Evolutionary conservation across 1,140 invertebrate genomes (phyloP).

Genomic region (Pectinophora gossypiella): DNA sequence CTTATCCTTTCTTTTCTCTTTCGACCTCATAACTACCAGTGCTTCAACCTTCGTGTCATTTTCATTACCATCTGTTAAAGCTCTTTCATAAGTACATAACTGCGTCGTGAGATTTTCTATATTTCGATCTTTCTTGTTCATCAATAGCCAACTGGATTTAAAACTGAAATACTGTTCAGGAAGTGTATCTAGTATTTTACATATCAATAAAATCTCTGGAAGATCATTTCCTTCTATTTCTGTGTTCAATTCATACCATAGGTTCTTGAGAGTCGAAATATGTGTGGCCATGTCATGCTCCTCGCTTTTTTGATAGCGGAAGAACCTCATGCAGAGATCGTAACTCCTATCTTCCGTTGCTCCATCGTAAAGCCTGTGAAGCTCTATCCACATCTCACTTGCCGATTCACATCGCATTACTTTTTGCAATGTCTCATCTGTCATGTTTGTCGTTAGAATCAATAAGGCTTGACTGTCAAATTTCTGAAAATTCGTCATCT

Average conservation of each 20-base stretch:
- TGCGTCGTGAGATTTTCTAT: not conserved
- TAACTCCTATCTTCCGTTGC: conserved; percentile 19
- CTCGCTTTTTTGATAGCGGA: conserved; percentile 11
- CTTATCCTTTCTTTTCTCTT: not conserved
- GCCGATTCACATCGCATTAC: conserved; percentile 1
- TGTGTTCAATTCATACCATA: conserved; percentile 9
- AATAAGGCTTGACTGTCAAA: not conserved
- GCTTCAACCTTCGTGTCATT: not conserved
- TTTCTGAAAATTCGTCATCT: not conserved
- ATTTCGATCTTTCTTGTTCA: not conserved
- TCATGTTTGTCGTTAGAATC: not conserved
- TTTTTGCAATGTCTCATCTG: conserved; percentile 6
- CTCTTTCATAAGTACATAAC: not conserved
- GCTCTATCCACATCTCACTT: conserved; percentile 17
- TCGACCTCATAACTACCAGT: not conserved
- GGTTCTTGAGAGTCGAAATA: conserved; percentile 17
- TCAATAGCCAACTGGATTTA: conserved; percentile 18
- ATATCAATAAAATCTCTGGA: conserved; percentile 19
- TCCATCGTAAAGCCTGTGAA: conserved; percentile 23
- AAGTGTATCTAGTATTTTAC: conserved; percentile 20
- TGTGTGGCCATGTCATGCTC: conserved; percentile 13
- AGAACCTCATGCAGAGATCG: conserved; percentile 25
- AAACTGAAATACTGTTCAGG: conserved; percentile 14
- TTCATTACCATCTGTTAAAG: not conserved
- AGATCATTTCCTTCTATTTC: conserved; percentile 10